A percentile compares a stretch with the other conserved stretches of the same genome.
Conservation (phyloP, 2,797 vertebrate species). For the Anguilla megastoma region DNA sequence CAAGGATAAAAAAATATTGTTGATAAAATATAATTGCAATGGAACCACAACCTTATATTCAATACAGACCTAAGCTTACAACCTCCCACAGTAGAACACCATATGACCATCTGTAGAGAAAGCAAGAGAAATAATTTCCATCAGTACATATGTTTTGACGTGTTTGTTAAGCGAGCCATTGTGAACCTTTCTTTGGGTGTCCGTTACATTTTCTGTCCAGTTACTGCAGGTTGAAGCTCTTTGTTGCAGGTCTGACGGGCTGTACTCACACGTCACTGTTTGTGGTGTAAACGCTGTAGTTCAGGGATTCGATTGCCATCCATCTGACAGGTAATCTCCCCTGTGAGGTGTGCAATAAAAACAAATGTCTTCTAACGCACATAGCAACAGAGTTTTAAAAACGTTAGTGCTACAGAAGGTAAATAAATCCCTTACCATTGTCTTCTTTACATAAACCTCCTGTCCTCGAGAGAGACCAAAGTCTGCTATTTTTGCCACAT, state of each 20-base stretch:
- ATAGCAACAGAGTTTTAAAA: not conserved
- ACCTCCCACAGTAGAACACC: constrained; percentile 86
- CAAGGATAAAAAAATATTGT: too few species aligned
- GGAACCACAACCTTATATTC: not conserved
- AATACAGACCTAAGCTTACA: constrained; percentile 81
- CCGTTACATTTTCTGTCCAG: too few species aligned
- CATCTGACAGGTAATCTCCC: constrained; percentile 84
- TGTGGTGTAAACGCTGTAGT: constrained; percentile 86
- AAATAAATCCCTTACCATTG: constrained; percentile 72
- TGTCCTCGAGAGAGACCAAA: constrained; percentile 86
- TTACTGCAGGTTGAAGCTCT: not conserved
- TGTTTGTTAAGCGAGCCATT: not conserved
- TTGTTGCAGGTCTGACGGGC: not conserved
- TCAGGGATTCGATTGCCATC: constrained; percentile 89
- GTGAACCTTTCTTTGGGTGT: not conserved
- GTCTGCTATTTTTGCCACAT: constrained; percentile 85
- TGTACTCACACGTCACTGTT: constrained; percentile 86
- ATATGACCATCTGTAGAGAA: constrained; percentile 79
- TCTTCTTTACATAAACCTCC: constrained; percentile 88
- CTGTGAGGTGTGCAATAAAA: constrained; percentile 52
- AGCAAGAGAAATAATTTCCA: constrained; percentile 21
- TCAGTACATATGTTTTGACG: not conserved
- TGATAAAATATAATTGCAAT: too few species aligned
- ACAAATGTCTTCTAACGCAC: not conserved
- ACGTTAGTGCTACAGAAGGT: not conserved